These are phyloP conservation scores for Dasysyrphus albostriatus DNA, from an alignment of 2,888 invertebrate species.

Conservation along the genomic window DNA sequence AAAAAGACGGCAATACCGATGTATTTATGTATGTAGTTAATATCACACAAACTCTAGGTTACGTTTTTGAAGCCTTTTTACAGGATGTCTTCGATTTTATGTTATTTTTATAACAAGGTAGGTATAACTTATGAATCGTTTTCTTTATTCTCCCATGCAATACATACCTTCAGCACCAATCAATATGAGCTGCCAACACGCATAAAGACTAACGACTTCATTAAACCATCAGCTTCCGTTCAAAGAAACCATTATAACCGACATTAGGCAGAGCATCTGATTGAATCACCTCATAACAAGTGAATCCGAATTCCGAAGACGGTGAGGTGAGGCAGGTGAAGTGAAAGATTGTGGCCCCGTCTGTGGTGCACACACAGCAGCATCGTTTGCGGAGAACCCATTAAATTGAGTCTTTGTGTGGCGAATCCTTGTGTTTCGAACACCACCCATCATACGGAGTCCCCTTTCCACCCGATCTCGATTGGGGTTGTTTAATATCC, in stretches of 20 bases:
- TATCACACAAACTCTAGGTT: too few species aligned
- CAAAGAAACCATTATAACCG: slow-evolving; percentile 77
- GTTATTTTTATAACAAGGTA: neutral
- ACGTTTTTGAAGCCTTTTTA: neutral
- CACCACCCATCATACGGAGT: slow-evolving; percentile 28
- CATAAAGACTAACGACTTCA: slow-evolving; percentile 77
- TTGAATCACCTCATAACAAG: slow-evolving; percentile 76
- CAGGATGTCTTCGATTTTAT: neutral
- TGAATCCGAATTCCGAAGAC: slow-evolving; percentile 57
- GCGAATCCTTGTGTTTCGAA: slow-evolving; percentile 54
- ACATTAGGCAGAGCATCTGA: slow-evolving; percentile 75
- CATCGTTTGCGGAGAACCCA: slow-evolving; percentile 73
- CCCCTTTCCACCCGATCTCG: neutral
- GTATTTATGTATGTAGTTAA: too few species aligned
- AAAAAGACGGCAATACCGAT: too few species aligned
- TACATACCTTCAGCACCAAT: slow-evolving; percentile 24
- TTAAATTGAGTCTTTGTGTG: slow-evolving; percentile 75
- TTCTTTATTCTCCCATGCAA: neutral
- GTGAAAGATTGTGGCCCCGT: slow-evolving; percentile 73
- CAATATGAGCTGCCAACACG: slow-evolving; percentile 73
- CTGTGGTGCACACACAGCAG: slow-evolving; percentile 69
- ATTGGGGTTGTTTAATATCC: slow-evolving; percentile 76
- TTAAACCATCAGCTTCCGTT: slow-evolving; percentile 77
- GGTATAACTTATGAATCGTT: neutral
- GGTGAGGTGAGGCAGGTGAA: slow-evolving; percentile 74